Evolutionary conservation across 2,888 invertebrate genomes (phyloP).

Genomic region (Hylaea fasciaria): DNA sequence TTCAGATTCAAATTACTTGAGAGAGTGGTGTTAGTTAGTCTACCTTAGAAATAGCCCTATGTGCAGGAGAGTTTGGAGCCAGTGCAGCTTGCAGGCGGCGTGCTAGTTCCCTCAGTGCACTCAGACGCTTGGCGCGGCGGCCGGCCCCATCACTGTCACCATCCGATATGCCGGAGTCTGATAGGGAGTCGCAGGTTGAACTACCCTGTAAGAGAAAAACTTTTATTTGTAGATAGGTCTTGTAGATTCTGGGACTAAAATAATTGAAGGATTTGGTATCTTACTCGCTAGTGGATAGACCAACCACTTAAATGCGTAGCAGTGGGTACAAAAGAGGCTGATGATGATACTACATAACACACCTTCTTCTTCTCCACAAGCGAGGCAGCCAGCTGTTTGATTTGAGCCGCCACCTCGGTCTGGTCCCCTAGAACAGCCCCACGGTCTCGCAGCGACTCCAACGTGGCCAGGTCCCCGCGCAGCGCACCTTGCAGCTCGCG

Average conservation of each 20-base stretch:
- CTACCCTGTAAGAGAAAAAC: conserved; percentile 60
- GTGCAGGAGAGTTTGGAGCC: conserved; percentile 87
- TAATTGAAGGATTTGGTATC: too few relatives aligned
- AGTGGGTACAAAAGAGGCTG: too few relatives aligned
- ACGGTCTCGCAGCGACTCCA: conserved; percentile 79
- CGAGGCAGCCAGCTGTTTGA: conserved; percentile 85
- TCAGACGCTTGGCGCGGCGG: conserved; percentile 87
- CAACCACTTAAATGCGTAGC: too few relatives aligned
- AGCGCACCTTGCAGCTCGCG: conserved; percentile 91
- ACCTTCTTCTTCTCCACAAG: conserved; percentile 82
- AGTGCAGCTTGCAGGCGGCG: conserved; percentile 88
- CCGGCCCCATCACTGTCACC: conserved; percentile 87
- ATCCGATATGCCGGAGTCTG: conserved; percentile 92
- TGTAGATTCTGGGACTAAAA: background rate
- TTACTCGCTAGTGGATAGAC: too few relatives aligned
- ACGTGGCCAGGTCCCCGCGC: conserved; percentile 86
- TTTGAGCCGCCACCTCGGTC: conserved; percentile 83
- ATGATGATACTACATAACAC: conserved; percentile 10
- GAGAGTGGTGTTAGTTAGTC: background rate
- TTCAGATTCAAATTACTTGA: background rate
- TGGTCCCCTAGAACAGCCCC: conserved; percentile 85
- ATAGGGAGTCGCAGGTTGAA: conserved; percentile 87
- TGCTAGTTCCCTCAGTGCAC: conserved; percentile 88
- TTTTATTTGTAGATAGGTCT: background rate
- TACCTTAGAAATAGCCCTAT: conserved; percentile 87